Percentiles rank a stretch among this genome's conserved stretches.
Conservation (phyloP, 1,140 invertebrate genomes). For the Pararge aegeria region DNA sequence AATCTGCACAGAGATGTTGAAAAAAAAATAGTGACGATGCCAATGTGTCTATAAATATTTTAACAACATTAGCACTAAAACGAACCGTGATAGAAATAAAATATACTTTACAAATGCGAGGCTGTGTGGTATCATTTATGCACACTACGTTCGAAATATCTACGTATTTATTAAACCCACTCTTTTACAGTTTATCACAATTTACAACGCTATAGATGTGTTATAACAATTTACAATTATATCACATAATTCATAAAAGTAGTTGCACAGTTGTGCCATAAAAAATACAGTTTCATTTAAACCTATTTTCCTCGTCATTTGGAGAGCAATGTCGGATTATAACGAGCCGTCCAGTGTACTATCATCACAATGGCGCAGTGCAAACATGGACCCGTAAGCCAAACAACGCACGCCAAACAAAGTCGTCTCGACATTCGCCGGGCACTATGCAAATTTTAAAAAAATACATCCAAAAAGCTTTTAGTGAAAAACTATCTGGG, state of each 20-base stretch:
- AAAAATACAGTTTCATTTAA: background rate
- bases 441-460: conserved; percentile 4
- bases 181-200: no score
- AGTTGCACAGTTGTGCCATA: background rate
- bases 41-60: conserved; percentile 14
- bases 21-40: background rate
- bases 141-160: background rate
- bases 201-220: no score
- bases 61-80: conserved; percentile 5
- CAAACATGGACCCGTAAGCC: conserved; percentile 51
- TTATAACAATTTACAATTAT: no score
- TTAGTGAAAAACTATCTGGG: background rate
- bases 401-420: conserved; percentile 54
- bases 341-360: conserved; percentile 36
- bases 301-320: conserved; percentile 16
- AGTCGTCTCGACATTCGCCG: conserved; percentile 30
- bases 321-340: conserved; percentile 37
- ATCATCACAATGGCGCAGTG: conserved; percentile 47
- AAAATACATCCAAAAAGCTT: conserved; percentile 13
- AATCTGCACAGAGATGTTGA: conserved; percentile 16
- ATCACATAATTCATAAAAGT: no score
- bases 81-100: background rate
- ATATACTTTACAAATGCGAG: background rate
- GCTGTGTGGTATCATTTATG: conserved; percentile 6
- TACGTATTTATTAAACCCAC: no score